phyloP scores from a whole-genome alignment of 2,888 invertebrate genomes.

The Cataglyphis altisquamis region DNA sequence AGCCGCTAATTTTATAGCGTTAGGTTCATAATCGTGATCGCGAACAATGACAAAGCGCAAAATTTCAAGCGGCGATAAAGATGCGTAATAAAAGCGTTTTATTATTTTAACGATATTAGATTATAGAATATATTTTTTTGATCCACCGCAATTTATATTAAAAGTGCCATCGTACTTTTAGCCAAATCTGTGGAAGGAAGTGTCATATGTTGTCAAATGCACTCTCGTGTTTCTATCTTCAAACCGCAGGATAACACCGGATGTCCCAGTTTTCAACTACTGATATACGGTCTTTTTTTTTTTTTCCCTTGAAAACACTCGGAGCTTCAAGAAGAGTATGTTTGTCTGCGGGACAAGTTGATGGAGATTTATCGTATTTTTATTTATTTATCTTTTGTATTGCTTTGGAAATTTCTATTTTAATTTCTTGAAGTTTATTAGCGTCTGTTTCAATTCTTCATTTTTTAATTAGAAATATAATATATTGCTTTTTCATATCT shows the following conservation, averaged over 20 bases:
- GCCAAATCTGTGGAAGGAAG: conserved; percentile 19
- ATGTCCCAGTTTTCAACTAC: conserved; percentile 37
- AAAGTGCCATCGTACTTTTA: conserved; percentile 1
- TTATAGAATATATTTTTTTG: neutral
- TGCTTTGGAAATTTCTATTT: conserved; percentile 5
- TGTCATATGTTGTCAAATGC: neutral
- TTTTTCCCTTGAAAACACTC: neutral
- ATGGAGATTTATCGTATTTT: conserved; percentile 32
- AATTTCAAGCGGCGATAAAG: neutral
- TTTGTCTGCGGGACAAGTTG: neutral
- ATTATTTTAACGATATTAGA: neutral
- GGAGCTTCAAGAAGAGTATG: neutral
- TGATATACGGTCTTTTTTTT: conserved; percentile 7
- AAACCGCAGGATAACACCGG: conserved; percentile 19
- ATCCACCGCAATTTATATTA: conserved; percentile 26
- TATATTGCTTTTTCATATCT: neutral
- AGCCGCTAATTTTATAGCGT: conserved; percentile 29
- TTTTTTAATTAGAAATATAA: neutral
- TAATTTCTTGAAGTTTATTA: conserved; percentile 16
- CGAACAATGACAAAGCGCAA: neutral
- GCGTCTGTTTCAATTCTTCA: neutral
- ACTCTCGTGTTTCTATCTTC: conserved; percentile 1
- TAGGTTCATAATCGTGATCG: conserved; percentile 15
- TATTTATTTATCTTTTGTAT: neutral
- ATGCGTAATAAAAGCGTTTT: neutral